phyloP scores from a whole-genome alignment of 1,140 invertebrate species.

The Eupristina koningsbergeri region DNA sequence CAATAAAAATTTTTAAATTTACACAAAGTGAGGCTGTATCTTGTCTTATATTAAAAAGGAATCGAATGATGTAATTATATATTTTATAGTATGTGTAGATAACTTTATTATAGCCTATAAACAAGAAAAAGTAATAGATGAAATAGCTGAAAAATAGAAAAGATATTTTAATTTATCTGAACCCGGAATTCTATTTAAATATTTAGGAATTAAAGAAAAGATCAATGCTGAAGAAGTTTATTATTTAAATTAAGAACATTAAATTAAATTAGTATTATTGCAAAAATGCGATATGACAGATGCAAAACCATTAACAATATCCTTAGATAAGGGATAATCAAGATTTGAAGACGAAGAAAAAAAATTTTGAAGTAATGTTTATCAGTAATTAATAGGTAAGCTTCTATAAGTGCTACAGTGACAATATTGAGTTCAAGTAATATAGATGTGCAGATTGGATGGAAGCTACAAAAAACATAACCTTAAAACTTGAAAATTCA shows the following conservation, averaged over 20 bases:
- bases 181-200: conserved; percentile 17
- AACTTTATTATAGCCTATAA: conserved; percentile 8
- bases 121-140: not conserved
- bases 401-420: not conserved
- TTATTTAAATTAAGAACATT: not conserved
- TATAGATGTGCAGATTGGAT: conserved; percentile 53
- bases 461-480: conserved; percentile 48
- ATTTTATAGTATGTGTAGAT: conserved; percentile 19
- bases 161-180: conserved; percentile 7
- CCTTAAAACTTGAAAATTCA: conserved; percentile 24
- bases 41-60: conserved; percentile 9
- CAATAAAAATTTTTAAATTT: not conserved
- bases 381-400: too few species aligned
- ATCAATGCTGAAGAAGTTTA: conserved; percentile 46
- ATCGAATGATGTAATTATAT: not conserved
- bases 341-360: too few species aligned
- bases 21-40: not conserved
- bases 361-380: too few species aligned
- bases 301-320: conserved; percentile 52
- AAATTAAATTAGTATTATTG: conserved; percentile 19
- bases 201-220: conserved; percentile 28
- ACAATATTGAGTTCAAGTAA: not conserved
- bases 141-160: not conserved
- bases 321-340: conserved; percentile 17
- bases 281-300: conserved; percentile 63